phyloP scores from a whole-genome alignment of 1,140 invertebrate genomes.

The Heliconius hewitsoni region DNA sequence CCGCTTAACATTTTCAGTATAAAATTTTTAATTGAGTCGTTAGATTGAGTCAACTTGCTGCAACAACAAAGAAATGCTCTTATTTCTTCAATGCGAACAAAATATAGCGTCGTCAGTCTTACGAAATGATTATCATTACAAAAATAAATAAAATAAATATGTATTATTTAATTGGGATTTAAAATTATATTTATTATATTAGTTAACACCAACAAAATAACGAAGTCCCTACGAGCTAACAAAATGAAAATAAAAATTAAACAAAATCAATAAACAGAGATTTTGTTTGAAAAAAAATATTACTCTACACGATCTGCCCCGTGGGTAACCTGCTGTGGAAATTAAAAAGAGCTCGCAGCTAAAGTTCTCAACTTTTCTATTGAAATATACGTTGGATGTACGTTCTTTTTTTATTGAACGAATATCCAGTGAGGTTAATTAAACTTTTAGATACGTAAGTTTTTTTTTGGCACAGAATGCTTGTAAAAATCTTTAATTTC shows the following conservation, averaged over 20 bases:
- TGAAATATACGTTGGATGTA: slow-evolving; percentile 1
- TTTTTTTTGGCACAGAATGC: neutral
- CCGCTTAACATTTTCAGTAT: too few relatives aligned
- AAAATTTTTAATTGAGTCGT: too few relatives aligned
- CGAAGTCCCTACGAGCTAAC: neutral
- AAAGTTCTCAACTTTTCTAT: slow-evolving; percentile 1
- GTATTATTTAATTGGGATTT: too few relatives aligned
- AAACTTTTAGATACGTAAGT: neutral
- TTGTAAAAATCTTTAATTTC: neutral
- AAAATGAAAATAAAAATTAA: neutral
- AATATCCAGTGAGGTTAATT: neutral
- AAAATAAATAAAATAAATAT: too few relatives aligned
- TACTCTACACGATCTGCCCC: neutral
- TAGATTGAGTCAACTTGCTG: too few relatives aligned
- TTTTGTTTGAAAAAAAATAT: neutral
- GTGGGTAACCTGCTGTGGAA: slow-evolving; percentile 10
- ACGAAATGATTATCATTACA: too few relatives aligned
- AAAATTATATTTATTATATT: neutral
- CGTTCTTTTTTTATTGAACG: neutral
- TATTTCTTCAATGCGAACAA: too few relatives aligned
- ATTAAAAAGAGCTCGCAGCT: neutral
- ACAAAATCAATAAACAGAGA: neutral
- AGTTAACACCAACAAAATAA: neutral
- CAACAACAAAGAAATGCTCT: too few relatives aligned
- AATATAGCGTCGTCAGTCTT: too few relatives aligned